Evolutionary conservation across 1,140 invertebrate species (phyloP), one percentile per base, ranked within the genome.

Genomic region (Leptinotarsa defecta): DNA sequence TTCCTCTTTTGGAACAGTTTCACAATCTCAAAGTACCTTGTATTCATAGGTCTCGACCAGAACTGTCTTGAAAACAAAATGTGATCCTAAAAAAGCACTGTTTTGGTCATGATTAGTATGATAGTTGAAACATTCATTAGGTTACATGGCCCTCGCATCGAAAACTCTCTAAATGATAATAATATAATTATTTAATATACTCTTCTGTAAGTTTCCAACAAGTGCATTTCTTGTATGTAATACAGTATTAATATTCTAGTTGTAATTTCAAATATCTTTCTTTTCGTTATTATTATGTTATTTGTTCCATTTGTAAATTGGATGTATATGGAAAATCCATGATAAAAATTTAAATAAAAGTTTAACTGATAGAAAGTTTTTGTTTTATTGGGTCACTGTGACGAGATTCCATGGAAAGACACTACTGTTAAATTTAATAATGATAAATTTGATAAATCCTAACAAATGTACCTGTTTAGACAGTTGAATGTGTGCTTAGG

Each of bases 221-320:
- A 92, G 92, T 93, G 92, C 92, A 93, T 93, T 93, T 93, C 92
- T 92, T 92, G 91, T 92, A 92, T 92, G 91, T 92, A 92, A 92
- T 92, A 92, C 92, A 93, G 92, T 92, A 92, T 92, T 93, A 93
- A 88, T 89, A 89, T 89, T 79, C 74, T 79, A 76, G 77, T 80
- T 73, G 71, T 73, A 73, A 79, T 72, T 76, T 78, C 63, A 71
- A 71, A 77, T 77, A 76, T 76, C 70, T 73, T 76, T 63, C 65
- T 68, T 71, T 64, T 68, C 67, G 57, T 74, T 48, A 77, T 76
- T 75, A 76, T 73, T 68, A 70, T 72, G 74, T 68, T 72, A 67
- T 64, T 76, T 75, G 57, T 76, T 78, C 68, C 65, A 75, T 76
- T 75, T 78, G 75, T 52, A 78, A 76, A 75, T 73, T 78, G 74